Evolutionary conservation across 2,888 invertebrate species (phyloP).

Genomic region (Dryadula phaetusa): DNA sequence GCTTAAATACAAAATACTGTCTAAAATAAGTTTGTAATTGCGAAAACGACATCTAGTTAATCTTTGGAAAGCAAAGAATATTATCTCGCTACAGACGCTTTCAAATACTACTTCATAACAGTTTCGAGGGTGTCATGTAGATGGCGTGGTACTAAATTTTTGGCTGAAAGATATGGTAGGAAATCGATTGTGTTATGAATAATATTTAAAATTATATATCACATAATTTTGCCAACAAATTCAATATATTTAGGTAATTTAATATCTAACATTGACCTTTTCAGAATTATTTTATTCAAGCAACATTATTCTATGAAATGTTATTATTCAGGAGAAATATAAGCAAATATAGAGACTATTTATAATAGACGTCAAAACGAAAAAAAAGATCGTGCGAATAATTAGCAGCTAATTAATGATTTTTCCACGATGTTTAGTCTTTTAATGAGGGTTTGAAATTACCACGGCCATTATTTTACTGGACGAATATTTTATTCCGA

Average conservation of each 20-base stretch:
- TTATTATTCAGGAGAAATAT: neutral
- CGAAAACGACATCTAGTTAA: conserved; percentile 6
- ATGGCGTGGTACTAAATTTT: neutral
- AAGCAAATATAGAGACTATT: conserved; percentile 1
- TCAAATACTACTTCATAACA: neutral
- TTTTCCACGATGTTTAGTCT: conserved; percentile 56
- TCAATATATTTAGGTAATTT: no score
- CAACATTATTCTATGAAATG: neutral
- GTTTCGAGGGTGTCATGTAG: neutral
- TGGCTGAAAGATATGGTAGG: no score
- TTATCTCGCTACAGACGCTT: neutral
- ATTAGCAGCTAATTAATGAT: conserved; percentile 55
- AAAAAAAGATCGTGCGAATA: conserved; percentile 54
- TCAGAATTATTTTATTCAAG: no score
- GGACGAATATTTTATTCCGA: conserved; percentile 71
- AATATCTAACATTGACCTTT: no score
- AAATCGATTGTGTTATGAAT: no score
- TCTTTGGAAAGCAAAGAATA: neutral
- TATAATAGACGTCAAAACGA: conserved; percentile 37
- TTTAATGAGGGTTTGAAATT: conserved; percentile 71
- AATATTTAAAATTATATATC: no score
- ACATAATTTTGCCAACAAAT: no score
- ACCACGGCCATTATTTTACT: conserved; percentile 73
- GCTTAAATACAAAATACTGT: neutral
- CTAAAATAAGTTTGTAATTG: neutral